Conservation (phyloP, 2,113 vertebrate species). For the Stomatorhinus ivindoensis region DNA sequence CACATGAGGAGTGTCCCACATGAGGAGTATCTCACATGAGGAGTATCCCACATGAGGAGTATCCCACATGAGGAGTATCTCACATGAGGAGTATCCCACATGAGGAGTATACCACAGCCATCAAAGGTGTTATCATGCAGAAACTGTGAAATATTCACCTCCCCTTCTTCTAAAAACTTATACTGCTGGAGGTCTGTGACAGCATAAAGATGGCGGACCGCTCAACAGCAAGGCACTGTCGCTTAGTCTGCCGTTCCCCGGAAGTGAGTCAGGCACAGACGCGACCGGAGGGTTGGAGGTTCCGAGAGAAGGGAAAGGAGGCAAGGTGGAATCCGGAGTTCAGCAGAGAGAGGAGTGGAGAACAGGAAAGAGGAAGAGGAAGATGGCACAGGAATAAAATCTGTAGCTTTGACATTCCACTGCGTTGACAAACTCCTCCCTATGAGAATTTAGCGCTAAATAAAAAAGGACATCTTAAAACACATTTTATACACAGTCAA, state of each 20-base stretch:
- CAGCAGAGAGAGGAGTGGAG: not conserved
- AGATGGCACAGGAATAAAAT: conserved; percentile 58
- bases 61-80: too few relatives aligned
- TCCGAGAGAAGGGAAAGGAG: conserved; percentile 20
- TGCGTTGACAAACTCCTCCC: not conserved
- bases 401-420: conserved; percentile 33
- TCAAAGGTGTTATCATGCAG: conserved; percentile 43
- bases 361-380: conserved; percentile 58
- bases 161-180: conserved; percentile 87
- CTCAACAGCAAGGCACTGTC: conserved; percentile 87
- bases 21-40: too few relatives aligned
- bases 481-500: not conserved
- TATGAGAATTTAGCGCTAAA: not conserved
- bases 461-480: not conserved
- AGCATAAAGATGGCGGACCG: conserved; percentile 99
- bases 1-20: too few relatives aligned
- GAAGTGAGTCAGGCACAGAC: conserved; percentile 46
- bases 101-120: conserved; percentile 32
- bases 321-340: conserved; percentile 2
- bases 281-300: conserved; percentile 50
- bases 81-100: too few relatives aligned
- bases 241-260: conserved; percentile 75
- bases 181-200: conserved; percentile 96
- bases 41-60: too few relatives aligned
- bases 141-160: conserved; percentile 82